These are phyloP conservation scores for Pseudopodoces humilis DNA, from an alignment of 2,113 vertebrate genomes.

Conservation along the genomic window DNA sequence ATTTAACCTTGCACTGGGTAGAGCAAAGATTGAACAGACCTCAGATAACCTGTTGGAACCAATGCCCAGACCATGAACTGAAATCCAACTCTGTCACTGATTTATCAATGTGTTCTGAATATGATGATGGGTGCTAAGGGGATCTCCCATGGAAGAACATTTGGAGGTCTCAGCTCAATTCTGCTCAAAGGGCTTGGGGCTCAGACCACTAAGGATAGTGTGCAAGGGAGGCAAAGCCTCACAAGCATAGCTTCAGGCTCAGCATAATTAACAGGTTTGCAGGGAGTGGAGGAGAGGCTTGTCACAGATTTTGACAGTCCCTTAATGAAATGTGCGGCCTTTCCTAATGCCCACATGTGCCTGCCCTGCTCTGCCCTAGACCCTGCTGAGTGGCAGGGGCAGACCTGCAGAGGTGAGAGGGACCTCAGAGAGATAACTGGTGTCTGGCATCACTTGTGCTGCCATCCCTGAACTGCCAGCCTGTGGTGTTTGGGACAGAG, in stretches of 20 bases:
- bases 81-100: neutral
- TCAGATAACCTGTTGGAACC: neutral
- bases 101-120: neutral
- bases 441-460: neutral
- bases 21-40: neutral
- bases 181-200: neutral
- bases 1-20: neutral
- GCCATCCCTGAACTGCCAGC: fast-evolving
- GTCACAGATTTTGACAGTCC: neutral
- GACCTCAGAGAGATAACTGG: no score
- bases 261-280: neutral
- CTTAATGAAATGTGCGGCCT: neutral
- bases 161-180: neutral
- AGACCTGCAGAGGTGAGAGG: neutral
- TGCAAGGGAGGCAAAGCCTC: neutral
- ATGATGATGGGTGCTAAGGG: neutral
- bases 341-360: fast-evolving
- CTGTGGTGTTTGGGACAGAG: neutral
- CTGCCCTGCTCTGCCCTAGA: neutral
- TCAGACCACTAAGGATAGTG: fast-evolving
- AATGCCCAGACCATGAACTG: neutral
- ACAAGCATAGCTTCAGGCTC: fast-evolving
- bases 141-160: neutral
- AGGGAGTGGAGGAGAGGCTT: neutral
- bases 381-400: fast-evolving